Conservation (phyloP, 2,888 invertebrate genomes). For the Ypsolopha scabrella region DNA sequence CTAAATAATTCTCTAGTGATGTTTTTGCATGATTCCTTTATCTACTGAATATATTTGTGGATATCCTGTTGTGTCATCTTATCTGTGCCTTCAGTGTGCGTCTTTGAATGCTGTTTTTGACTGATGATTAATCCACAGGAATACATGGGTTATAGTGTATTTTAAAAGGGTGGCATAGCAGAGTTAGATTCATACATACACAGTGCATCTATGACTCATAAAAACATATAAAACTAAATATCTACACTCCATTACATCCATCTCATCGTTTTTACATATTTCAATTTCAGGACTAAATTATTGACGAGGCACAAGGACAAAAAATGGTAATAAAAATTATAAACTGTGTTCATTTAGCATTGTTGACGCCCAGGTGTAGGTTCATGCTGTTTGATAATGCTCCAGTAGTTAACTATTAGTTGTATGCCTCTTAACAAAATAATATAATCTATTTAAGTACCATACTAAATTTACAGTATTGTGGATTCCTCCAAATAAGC, state of each 20-base stretch:
- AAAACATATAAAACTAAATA: too few relatives aligned
- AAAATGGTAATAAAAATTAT: slow-evolving; percentile 76
- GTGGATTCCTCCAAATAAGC: too few relatives aligned
- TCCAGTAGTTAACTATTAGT: too few relatives aligned
- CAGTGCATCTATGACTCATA: too few relatives aligned
- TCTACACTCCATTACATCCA: too few relatives aligned
- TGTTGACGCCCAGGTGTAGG: too few relatives aligned
- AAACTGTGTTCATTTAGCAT: not conserved
- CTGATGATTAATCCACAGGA: not conserved
- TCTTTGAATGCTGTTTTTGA: not conserved
- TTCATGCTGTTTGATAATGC: too few relatives aligned
- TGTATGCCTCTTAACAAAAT: too few relatives aligned
- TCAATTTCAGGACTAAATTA: slow-evolving; percentile 87
- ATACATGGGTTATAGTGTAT: not conserved
- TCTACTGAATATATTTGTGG: not conserved
- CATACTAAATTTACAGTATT: too few relatives aligned
- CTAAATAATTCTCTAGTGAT: too few relatives aligned
- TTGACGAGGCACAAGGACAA: slow-evolving; percentile 88
- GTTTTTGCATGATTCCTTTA: not conserved
- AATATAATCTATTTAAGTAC: too few relatives aligned
- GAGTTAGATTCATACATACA: too few relatives aligned
- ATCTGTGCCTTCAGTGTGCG: slow-evolving; percentile 2
- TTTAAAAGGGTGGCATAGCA: not conserved
- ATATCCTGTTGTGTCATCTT: not conserved
- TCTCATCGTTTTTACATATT: slow-evolving; percentile 40